Base-by-base conservation (phyloP, 1,140 invertebrate species). In the Eumaeus atala region DNA sequence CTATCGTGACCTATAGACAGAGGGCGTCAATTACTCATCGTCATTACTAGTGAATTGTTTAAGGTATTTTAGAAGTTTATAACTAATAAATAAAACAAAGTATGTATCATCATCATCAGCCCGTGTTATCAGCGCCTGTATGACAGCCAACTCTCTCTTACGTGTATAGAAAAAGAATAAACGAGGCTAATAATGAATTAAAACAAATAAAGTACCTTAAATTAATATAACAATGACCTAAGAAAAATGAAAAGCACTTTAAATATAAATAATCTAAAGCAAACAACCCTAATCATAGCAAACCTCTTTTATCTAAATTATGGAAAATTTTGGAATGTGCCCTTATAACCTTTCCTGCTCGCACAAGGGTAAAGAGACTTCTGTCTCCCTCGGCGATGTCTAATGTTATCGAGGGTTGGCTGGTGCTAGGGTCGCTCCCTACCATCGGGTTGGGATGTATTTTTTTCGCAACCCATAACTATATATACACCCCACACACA, bases 271-370 rank as follows among this genome's bases (percentile, higher is more conserved):
- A 16, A 44, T 14, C 28, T 49, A 18, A 55, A 51, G 17, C 33
- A 44, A 61, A 36, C 83, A 84, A 62, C 83, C 83, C 83, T 87
- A 84, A 84, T 87, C 81, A 83, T 82, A 87, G 83, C 77, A 67
- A 87, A 87, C 81, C 77, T 84, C 69, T 73, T 83, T 74, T 84
- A 87, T 87, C 84, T 87, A 84, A 80, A 80, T 87, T 84, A 87
- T 83, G 81, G 81, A 84, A 84, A 79, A 82, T 80, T 84, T 85
- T 83, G 84, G 82, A 84, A 83, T 84, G 82, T 67, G 71, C 72
- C 64, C 66, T 67, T 62, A 62, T 61, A 51, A 54, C 69, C 70
- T 67, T 64, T 72, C 61, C 77, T 74, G 63, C 76, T 59, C 77
- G 54, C 56, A 51, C 48, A 53, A 55, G 51, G 40, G 51, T 53